These are phyloP conservation scores for Pipistrellus kuhlii DNA, from an alignment of 2,797 vertebrate genomes.

Conservation along the genomic window DNA sequence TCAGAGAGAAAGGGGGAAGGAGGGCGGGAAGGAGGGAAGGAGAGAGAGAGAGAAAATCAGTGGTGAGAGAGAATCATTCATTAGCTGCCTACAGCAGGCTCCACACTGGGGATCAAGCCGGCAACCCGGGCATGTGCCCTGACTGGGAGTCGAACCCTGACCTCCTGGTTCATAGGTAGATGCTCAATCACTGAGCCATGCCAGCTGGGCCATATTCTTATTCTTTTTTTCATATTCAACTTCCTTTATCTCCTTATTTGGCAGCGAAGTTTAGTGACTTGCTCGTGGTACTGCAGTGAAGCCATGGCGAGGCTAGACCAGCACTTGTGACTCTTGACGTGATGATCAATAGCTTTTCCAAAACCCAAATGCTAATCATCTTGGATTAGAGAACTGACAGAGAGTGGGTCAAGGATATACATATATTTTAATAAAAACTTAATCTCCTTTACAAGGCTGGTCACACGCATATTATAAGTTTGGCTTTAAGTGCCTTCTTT, in stretches of 20 bases:
- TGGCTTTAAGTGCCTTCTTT: not conserved
- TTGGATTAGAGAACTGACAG: not conserved
- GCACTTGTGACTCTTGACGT: not conserved
- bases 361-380: not conserved
- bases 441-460: slow-evolving; percentile 16
- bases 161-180: too few relatives aligned
- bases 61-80: too few relatives aligned
- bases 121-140: too few relatives aligned
- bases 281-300: not conserved
- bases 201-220: not conserved
- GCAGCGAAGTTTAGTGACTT: not conserved
- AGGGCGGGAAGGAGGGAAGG: rapidly evolving
- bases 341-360: not conserved
- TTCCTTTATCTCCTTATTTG: not conserved
- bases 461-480: not conserved
- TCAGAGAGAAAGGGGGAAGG: too few relatives aligned
- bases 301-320: not conserved
- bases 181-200: too few relatives aligned
- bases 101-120: too few relatives aligned
- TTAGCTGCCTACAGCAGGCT: too few relatives aligned
- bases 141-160: too few relatives aligned
- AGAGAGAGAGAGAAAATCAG: too few relatives aligned
- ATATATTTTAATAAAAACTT: not conserved
- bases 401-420: not conserved
- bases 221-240: not conserved